Percentiles rank a stretch among this genome's conserved stretches.
Conservation (phyloP, 2,113 vertebrate species). For the Leptosomus discolor region DNA sequence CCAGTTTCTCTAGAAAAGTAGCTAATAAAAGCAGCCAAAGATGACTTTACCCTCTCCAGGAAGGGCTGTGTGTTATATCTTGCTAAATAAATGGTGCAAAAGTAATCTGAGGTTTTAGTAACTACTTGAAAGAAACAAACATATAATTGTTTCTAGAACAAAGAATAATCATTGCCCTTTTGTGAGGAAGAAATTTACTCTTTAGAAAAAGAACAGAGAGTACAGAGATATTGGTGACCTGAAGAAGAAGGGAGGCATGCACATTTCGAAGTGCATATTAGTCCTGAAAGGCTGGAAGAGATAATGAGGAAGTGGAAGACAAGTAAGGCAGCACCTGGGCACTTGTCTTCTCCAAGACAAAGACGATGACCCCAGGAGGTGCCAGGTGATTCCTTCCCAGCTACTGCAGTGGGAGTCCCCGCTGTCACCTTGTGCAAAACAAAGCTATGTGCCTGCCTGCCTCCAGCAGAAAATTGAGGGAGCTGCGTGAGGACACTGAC, state of each 20-base stretch:
- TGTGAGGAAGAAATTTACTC: not conserved
- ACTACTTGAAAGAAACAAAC: conserved; percentile 18
- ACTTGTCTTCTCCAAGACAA: not conserved
- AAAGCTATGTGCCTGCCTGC: not conserved
- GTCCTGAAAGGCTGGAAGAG: not conserved
- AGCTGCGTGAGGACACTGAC: too few relatives aligned
- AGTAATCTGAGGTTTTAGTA: conserved; percentile 34
- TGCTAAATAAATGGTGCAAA: conserved; percentile 19
- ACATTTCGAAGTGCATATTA: not conserved
- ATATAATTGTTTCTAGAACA: not conserved
- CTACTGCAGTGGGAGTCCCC: not conserved
- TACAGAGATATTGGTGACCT: not conserved
- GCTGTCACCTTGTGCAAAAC: not conserved
- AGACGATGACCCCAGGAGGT: not conserved
- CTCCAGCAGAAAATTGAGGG: not conserved
- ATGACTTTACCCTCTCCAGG: not conserved
- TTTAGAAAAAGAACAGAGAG: not conserved
- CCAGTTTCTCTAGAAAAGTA: not conserved
- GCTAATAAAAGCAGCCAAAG: not conserved
- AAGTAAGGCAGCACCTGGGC: not conserved
- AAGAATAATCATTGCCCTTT: not conserved
- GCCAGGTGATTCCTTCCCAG: not conserved
- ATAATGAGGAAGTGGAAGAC: not conserved
- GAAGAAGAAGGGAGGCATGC: not conserved
- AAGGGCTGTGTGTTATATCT: conserved; percentile 19